Conservation (phyloP, 2,888 invertebrate species). For the Andrena marginata region DNA sequence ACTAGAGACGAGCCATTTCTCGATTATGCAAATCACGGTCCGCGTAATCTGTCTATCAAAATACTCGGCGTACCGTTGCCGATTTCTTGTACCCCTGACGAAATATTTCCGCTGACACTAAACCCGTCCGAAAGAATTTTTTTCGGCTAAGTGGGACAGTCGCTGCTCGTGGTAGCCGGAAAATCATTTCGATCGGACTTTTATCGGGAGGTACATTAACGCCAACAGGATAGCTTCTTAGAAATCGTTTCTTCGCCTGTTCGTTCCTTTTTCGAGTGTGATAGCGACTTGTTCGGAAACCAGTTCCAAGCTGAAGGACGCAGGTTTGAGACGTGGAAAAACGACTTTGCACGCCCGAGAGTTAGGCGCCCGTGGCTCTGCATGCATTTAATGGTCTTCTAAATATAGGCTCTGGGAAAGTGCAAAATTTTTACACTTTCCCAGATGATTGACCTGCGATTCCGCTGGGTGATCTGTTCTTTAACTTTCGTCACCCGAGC, state of each 20-base stretch:
- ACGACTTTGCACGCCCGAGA: not conserved
- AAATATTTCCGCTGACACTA: not conserved
- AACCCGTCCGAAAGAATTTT: not conserved
- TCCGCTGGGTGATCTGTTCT: conserved; percentile 25
- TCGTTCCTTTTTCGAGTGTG: conserved; percentile 9
- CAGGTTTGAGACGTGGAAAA: not conserved
- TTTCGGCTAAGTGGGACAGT: not conserved
- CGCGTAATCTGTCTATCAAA: conserved; percentile 32
- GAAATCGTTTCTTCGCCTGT: conserved; percentile 18
- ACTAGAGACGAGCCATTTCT: conserved; percentile 17
- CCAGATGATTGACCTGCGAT: conserved; percentile 62
- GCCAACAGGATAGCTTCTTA: conserved; percentile 13
- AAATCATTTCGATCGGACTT: not conserved
- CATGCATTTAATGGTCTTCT: conserved; percentile 7
- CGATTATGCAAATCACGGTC: conserved; percentile 47
- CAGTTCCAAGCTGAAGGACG: conserved; percentile 33
- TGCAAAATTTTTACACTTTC: not conserved
- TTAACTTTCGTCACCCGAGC: conserved; percentile 39
- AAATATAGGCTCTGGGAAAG: conserved; percentile 7
- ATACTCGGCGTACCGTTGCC: not conserved
- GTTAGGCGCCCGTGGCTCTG: not conserved
- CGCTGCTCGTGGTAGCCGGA: too few species aligned
- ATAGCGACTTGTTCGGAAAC: conserved; percentile 18
- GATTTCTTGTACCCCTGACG: not conserved
- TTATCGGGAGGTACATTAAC: conserved; percentile 19